Evolutionary conservation across 2,888 invertebrate genomes (phyloP).

Genomic region (Ellobium chinense): DNA sequence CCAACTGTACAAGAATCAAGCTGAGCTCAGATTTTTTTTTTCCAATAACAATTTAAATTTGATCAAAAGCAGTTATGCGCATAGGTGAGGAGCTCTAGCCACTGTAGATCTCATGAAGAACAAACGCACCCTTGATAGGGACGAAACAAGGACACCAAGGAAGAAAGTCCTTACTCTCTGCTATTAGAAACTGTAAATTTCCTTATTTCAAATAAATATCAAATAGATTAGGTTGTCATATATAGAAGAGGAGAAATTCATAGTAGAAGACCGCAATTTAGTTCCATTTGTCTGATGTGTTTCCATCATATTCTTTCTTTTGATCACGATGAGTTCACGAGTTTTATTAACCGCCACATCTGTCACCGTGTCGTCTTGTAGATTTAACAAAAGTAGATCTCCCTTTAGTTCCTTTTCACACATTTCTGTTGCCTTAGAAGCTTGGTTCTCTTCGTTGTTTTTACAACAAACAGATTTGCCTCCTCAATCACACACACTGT

Average conservation of each 20-base stretch:
- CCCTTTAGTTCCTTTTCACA: not conserved
- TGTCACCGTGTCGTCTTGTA: not conserved
- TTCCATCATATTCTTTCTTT: not conserved
- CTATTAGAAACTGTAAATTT: too few relatives aligned
- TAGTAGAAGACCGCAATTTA: conserved; percentile 5
- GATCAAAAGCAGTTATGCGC: too few relatives aligned
- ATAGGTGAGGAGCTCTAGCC: too few relatives aligned
- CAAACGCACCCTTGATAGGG: too few relatives aligned
- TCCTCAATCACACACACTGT: not conserved
- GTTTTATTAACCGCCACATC: too few relatives aligned
- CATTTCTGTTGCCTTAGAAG: not conserved
- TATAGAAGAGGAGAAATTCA: not conserved
- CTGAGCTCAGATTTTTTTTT: too few relatives aligned
- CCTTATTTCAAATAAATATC: too few relatives aligned
- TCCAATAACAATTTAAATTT: too few relatives aligned
- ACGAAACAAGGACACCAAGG: too few relatives aligned
- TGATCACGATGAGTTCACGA: not conserved
- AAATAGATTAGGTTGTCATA: not conserved
- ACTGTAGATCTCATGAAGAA: too few relatives aligned
- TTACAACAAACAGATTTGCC: not conserved
- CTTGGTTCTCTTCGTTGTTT: not conserved
- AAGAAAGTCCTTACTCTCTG: too few relatives aligned
- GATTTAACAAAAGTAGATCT: not conserved
- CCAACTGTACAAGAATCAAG: too few relatives aligned
- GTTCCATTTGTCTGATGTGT: not conserved